Evolutionary conservation across 2,888 invertebrate genomes (phyloP), one percentile per base, ranked within the genome.

Genomic region (Sphinx pinastri): DNA sequence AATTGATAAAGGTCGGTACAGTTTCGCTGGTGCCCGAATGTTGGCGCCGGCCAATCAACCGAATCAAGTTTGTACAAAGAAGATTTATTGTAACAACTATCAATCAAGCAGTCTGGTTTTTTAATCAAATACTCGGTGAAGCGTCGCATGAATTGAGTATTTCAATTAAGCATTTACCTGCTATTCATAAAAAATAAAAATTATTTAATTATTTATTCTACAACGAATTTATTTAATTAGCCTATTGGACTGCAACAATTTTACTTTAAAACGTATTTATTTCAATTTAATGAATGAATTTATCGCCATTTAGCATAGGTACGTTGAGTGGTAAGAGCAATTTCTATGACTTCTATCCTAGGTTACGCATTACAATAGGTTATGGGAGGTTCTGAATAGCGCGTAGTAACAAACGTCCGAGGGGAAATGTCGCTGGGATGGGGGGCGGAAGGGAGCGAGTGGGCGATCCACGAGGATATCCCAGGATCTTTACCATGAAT

Each of bases 401-500:
- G 16, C 51, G 38, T 38, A 38, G 38, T 38, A 8, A 7, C 10
- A 4, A 11, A 51, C 51, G 51, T 10, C 51, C 10, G 12, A 51
- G 16, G 54, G 54, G 19, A 3, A 19, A 11, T 8, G 10, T 10
- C 16, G 16, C n/a, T 6, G 12, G 19, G 55, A 10, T 0, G 16
- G n/a, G 16, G 7, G 16, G 19, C 0, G 19, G 55, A 3, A 19
- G 19, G 55, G 55, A 5, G 8, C n/a, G 63, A 19, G 63, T 19
- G 63, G 49, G 54, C 54, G 54, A 16, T 67, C 38, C 12, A 5
- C 14, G 31, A 67, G 67, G 67, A 54, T 45, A 54, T 31, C 38
- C 54, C 67, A 52, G 54, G 54, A 16, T 54, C 25, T 38, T 11
- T 67, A 52, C 38, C 67, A 45, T 54, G 67, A 54, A 67, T 67